These are phyloP conservation scores for Pavo muticus DNA, from an alignment of 2,113 vertebrate genomes.

Conservation along the genomic window DNA sequence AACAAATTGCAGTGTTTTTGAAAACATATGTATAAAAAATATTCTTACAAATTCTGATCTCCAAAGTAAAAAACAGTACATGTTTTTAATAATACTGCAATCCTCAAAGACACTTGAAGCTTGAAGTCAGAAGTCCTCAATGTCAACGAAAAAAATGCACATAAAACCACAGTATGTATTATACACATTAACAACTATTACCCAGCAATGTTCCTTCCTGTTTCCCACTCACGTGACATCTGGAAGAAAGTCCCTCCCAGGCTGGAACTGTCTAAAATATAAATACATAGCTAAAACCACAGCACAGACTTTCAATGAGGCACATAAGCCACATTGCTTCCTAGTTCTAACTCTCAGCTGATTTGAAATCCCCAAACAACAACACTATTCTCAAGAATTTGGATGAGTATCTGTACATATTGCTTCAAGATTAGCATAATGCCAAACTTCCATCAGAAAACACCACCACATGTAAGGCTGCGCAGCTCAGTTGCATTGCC, in stretches of 20 bases:
- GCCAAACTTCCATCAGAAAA: background rate
- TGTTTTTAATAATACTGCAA: background rate
- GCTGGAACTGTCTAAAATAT: rapidly evolving
- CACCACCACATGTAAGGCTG: rapidly evolving
- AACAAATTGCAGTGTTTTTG: background rate
- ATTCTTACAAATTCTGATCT: background rate
- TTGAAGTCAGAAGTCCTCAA: background rate
- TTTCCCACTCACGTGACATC: background rate
- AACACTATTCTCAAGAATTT: background rate
- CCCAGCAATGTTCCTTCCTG: background rate
- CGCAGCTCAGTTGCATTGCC: background rate
- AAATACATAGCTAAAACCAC: background rate
- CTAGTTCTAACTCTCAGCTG: background rate
- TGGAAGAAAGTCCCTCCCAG: background rate
- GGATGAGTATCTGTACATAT: background rate
- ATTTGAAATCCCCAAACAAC: background rate
- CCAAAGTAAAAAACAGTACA: background rate
- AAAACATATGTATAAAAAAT: background rate
- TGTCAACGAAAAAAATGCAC: background rate
- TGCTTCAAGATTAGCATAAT: background rate
- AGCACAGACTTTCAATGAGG: background rate
- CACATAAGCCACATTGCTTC: background rate
- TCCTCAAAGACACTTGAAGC: background rate
- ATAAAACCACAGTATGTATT: background rate
- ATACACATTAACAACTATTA: rapidly evolving